Percentiles rank a stretch among this genome's conserved stretches.
Conservation (phyloP, 2,888 invertebrate species). For the Lepidocyrtoides sp. region DNA sequence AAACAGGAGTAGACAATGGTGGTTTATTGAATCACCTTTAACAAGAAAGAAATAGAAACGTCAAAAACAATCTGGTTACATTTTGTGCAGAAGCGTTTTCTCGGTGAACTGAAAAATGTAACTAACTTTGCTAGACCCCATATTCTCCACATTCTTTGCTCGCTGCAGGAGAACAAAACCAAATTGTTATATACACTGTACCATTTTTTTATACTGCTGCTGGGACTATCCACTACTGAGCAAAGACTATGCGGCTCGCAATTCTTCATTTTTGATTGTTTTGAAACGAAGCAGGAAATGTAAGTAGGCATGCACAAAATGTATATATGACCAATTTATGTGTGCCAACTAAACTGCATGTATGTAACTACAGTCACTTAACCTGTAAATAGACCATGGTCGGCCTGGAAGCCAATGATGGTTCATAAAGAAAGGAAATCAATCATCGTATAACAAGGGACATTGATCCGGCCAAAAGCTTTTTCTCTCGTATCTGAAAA, state of each 20-base stretch:
- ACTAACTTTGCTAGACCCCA: constrained; percentile 46
- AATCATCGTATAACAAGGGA: constrained; percentile 17
- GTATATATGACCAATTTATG: too few species aligned
- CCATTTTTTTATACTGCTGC: neutral
- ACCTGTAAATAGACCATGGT: neutral
- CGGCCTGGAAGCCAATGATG: neutral
- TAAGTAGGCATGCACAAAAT: neutral
- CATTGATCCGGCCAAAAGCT: neutral
- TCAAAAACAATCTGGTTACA: constrained; percentile 78
- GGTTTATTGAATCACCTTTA: constrained; percentile 77
- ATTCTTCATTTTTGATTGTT: constrained; percentile 18
- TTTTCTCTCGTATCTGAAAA: constrained; percentile 19
- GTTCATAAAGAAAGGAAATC: neutral
- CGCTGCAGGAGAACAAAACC: neutral
- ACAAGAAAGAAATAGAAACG: constrained; percentile 74
- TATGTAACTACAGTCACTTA: too few species aligned
- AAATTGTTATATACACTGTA: neutral
- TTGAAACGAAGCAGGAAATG: neutral
- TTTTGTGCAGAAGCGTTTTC: constrained; percentile 44
- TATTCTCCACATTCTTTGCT: neutral
- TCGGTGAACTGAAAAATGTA: constrained; percentile 72
- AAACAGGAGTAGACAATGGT: constrained; percentile 33
- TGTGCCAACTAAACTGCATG: too few species aligned
- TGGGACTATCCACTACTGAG: neutral
- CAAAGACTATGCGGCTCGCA: neutral